These are phyloP conservation scores for Daktulosphaira vitifoliae DNA, from an alignment of 1,140 invertebrate genomes.

Conservation along the genomic window DNA sequence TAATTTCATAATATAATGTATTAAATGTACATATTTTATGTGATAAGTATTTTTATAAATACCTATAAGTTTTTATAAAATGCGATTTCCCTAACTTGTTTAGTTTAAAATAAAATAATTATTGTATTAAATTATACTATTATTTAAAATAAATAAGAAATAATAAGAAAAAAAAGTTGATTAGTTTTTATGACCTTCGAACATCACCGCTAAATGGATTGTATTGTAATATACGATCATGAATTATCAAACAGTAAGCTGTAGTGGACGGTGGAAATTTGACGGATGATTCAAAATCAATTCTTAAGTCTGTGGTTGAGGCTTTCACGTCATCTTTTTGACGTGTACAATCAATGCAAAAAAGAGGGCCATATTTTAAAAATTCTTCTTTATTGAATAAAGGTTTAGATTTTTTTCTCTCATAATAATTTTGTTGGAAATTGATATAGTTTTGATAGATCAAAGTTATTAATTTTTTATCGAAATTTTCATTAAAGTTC, in stretches of 20 bases:
- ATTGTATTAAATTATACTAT: too few species aligned
- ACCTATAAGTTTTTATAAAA: too few species aligned
- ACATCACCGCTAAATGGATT: slow-evolving; percentile 37
- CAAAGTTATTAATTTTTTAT: background rate
- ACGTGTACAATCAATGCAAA: slow-evolving; percentile 41
- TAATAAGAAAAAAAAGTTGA: too few species aligned
- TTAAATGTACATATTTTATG: too few species aligned
- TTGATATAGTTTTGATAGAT: slow-evolving; percentile 40
- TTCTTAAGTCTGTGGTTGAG: slow-evolving; percentile 37
- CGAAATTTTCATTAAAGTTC: slow-evolving; percentile 40
- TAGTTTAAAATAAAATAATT: too few species aligned
- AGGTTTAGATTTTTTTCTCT: slow-evolving; percentile 27
- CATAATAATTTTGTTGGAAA: slow-evolving; percentile 40
- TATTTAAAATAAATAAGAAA: too few species aligned
- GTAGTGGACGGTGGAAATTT: slow-evolving; percentile 39
- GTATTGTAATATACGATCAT: slow-evolving; percentile 40
- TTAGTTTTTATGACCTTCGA: background rate
- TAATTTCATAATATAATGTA: too few species aligned
- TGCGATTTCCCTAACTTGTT: too few species aligned
- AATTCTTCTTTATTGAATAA: slow-evolving; percentile 35
- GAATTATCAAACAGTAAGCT: slow-evolving; percentile 41
- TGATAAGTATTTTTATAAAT: too few species aligned
- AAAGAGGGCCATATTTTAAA: slow-evolving; percentile 36
- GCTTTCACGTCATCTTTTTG: slow-evolving; percentile 41
- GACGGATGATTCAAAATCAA: slow-evolving; percentile 39